Evolutionary conservation across 2,888 invertebrate species (phyloP), one percentile per base, ranked within the genome.

Genomic region (Chouioia cunea): DNA sequence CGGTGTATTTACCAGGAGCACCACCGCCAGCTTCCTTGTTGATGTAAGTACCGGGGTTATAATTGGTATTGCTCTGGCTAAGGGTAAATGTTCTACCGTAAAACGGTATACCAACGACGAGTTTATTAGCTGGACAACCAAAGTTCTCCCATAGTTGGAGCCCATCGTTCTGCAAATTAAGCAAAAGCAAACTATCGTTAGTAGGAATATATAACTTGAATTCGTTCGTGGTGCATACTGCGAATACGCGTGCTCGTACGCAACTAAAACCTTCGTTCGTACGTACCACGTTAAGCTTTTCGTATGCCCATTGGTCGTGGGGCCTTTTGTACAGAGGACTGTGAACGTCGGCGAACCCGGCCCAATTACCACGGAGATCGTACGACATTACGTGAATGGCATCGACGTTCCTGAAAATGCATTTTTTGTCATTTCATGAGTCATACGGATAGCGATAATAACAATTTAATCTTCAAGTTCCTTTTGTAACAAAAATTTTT

Each of bases 1-100:
- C 93, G 0, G 96, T 96, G 81, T 91, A 96, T 0, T 93, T 92
- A 0, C 95, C 96, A 0, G 96, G 93, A 15, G 89, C 89, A 0
- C 96, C 96, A 22, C 96, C 96, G 0, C 93, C 95, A 3, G 94
- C 94, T 87, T 95, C 96, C 85, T 95, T 95, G 83, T 95, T 94
- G 81, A 96, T 94, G 82, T 93, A 95, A 0, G 96, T 95, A 44
- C 95, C 95, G 48, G 93, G 89, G 62, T 91, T 91, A 81, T 95
- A 93, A 87, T 95, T 94, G 75, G 89, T 94, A 85, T 94, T 95
- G 14, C 95, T 92, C 67, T 89, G 90, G 67, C 94, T 92, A 23
- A 96, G 87, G 0, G 95, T 95, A 83, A 91, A 96, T 1, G 93
- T 92, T 64, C 96, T 90, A 0, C 96, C 96, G 83, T 96, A 96